These are phyloP conservation scores for Prunella himalayana DNA, from an alignment of 2,113 vertebrate species.

Conservation along the genomic window DNA sequence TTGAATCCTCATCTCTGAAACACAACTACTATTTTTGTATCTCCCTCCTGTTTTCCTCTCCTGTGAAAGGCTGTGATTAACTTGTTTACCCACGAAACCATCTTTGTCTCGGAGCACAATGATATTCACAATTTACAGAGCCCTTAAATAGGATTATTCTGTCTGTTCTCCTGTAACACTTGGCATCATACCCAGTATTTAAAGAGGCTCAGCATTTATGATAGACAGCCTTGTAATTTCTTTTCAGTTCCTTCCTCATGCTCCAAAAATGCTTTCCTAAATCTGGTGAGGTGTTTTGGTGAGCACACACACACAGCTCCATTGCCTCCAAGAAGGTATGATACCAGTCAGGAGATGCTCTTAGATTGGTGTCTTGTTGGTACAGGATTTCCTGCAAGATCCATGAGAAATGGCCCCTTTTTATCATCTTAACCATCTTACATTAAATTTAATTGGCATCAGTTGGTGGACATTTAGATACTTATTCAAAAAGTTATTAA, in stretches of 20 bases:
- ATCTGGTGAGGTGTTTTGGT: background rate
- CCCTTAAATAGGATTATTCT: background rate
- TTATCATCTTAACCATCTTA: background rate
- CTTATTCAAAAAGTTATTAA: background rate
- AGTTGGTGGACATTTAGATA: background rate
- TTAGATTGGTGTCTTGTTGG: background rate
- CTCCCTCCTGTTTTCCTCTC: background rate
- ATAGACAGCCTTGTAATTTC: background rate
- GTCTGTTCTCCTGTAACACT: background rate
- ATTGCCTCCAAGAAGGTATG: background rate
- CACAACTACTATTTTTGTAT: background rate
- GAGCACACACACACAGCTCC: background rate
- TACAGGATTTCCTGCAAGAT: background rate
- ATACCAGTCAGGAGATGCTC: background rate
- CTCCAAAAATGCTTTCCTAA: background rate
- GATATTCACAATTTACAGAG: background rate
- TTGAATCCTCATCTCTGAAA: background rate
- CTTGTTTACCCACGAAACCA: constrained; percentile 27
- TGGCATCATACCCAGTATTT: background rate
- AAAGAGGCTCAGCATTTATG: background rate
- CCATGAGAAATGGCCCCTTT: background rate
- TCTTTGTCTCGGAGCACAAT: background rate
- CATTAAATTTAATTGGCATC: background rate
- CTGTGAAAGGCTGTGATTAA: constrained; percentile 15
- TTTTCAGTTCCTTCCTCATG: background rate